Evolutionary conservation across 2,113 vertebrate species (phyloP).

Genomic region (Phrynocephalus versicolor): DNA sequence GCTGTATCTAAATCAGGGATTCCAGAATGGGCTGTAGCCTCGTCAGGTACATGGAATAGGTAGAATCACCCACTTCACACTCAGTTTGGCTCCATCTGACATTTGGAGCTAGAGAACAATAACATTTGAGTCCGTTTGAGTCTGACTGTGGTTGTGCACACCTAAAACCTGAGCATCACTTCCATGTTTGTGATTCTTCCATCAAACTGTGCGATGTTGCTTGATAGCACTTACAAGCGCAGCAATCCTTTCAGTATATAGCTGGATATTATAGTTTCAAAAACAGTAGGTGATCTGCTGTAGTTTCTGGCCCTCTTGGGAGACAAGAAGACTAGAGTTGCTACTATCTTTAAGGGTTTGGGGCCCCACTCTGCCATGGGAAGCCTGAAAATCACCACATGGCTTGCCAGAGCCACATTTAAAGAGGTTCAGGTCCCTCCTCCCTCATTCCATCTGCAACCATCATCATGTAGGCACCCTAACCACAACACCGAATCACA

Average conservation of each 20-base stretch:
- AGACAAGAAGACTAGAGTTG: not conserved
- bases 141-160: not conserved
- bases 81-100: not conserved
- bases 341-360: not conserved
- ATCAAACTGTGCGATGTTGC: not conserved
- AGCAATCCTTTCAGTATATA: not conserved
- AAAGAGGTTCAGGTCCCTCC: too few relatives aligned
- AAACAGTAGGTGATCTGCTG: not conserved
- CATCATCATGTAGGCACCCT: too few relatives aligned
- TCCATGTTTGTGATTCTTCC: not conserved
- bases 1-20: not conserved
- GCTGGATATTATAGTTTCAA: not conserved
- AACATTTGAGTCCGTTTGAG: not conserved
- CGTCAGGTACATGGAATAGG: not conserved
- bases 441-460: too few relatives aligned
- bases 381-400: too few relatives aligned
- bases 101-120: not conserved
- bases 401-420: too few relatives aligned
- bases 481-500: too few relatives aligned
- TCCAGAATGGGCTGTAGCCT: not conserved
- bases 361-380: too few relatives aligned
- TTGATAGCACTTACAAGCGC: not conserved
- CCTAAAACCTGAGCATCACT: too few relatives aligned
- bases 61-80: not conserved
- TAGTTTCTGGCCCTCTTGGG: not conserved